These are phyloP conservation scores for Spheniscus mendiculus DNA, from an alignment of 2,113 vertebrate genomes.

Conservation along the genomic window DNA sequence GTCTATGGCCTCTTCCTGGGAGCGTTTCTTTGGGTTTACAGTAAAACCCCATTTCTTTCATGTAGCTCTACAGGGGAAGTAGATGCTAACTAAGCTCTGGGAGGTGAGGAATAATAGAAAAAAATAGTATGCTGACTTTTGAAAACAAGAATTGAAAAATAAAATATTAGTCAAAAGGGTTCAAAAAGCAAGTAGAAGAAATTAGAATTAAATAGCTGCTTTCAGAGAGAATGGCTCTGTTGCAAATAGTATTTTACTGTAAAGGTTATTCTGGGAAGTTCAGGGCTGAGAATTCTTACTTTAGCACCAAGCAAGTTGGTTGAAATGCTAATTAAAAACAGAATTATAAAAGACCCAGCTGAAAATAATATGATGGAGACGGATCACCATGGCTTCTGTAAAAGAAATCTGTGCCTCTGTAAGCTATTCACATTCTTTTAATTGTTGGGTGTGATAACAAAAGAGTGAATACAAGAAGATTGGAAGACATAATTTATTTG, in stretches of 20 bases:
- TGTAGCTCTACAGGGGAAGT: background rate
- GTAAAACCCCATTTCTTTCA: background rate
- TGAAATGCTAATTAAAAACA: conserved; percentile 53
- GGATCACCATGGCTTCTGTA: conserved; percentile 39
- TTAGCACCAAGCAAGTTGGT: conserved; percentile 40
- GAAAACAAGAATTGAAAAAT: background rate
- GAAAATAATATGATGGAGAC: conserved; percentile 54
- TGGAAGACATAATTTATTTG: conserved; percentile 35
- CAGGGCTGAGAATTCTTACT: conserved; percentile 17
- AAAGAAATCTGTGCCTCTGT: conserved; percentile 50
- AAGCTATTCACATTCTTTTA: conserved; percentile 57
- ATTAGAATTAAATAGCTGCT: background rate
- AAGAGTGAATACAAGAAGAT: conserved; percentile 28
- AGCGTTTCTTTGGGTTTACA: background rate
- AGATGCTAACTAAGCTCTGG: background rate
- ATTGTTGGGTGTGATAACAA: conserved; percentile 59
- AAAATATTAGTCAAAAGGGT: background rate
- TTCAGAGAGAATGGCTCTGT: background rate
- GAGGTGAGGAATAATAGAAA: background rate
- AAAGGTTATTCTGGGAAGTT: conserved; percentile 57
- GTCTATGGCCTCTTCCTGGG: background rate
- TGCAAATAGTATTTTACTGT: conserved; percentile 19
- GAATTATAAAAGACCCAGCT: conserved; percentile 42
- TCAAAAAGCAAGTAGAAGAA: background rate
- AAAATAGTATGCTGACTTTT: background rate